phyloP scores from a whole-genome alignment of 1,140 invertebrate genomes.

The Brachionus rubens region DNA sequence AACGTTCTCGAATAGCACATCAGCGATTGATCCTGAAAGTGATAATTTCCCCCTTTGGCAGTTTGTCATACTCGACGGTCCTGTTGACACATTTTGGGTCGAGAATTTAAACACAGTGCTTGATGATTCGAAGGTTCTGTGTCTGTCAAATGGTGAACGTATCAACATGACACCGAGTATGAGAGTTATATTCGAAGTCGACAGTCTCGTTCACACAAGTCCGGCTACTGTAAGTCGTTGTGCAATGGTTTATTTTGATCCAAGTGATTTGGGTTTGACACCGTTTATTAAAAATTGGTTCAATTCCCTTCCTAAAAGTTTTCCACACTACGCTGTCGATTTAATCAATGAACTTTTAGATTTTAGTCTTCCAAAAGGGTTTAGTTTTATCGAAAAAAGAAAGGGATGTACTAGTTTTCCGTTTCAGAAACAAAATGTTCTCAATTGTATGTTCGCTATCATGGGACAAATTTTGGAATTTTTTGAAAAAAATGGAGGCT shows the following conservation, averaged over 20 bases:
- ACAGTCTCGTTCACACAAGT: constrained; percentile 74
- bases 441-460: constrained; percentile 44
- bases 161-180: constrained; percentile 63
- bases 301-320: constrained; percentile 52
- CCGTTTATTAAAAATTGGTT: constrained; percentile 59
- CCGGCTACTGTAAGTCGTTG: constrained; percentile 74
- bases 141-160: constrained; percentile 59
- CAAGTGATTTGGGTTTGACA: constrained; percentile 23
- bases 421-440: constrained; percentile 45
- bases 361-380: constrained; percentile 65
- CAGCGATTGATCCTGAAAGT: neutral
- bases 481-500: constrained; percentile 41
- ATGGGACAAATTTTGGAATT: constrained; percentile 24
- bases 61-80: constrained; percentile 82
- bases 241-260: constrained; percentile 61
- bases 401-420: constrained; percentile 16
- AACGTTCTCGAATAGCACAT: neutral
- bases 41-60: constrained; percentile 63
- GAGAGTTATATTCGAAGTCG: constrained; percentile 73
- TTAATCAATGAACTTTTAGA: constrained; percentile 66
- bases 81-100: constrained; percentile 83
- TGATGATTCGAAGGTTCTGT: constrained; percentile 51
- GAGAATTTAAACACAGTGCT: constrained; percentile 81
- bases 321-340: constrained; percentile 57
- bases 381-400: constrained; percentile 48